Conservation (phyloP, 2,888 invertebrate species). For the Catonia carolina region DNA sequence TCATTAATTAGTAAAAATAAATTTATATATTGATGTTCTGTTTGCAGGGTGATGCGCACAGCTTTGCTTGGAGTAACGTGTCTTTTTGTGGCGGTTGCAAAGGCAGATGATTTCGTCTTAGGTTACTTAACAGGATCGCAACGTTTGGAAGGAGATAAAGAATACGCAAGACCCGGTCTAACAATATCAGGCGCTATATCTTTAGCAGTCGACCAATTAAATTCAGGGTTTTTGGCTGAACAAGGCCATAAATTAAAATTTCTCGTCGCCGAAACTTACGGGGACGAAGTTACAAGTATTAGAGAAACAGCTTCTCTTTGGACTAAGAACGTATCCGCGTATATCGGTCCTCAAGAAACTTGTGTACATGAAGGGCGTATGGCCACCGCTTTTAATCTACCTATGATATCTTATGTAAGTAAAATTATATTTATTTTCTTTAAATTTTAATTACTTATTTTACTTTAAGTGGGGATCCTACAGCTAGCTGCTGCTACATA, state of each 20-base stretch:
- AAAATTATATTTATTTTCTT: no score
- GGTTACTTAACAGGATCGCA: constrained; percentile 83
- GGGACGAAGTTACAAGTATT: constrained; percentile 81
- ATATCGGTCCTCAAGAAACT: constrained; percentile 85
- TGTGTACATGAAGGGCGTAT: constrained; percentile 89
- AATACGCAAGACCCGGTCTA: constrained; percentile 70
- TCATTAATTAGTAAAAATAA: no score
- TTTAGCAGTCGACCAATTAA: constrained; percentile 74
- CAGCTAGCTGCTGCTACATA: no score
- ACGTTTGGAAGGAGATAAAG: constrained; percentile 65
- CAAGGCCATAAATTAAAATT: constrained; percentile 44
- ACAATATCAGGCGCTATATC: constrained; percentile 77
- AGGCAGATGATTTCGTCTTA: constrained; percentile 58
- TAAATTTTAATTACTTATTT: no score
- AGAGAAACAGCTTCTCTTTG: constrained; percentile 76
- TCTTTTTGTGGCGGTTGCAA: no score
- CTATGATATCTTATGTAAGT: constrained; percentile 95
- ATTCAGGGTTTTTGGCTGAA: constrained; percentile 29
- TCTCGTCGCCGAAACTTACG: constrained; percentile 82
- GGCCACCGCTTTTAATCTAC: constrained; percentile 88
- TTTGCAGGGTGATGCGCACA: no score
- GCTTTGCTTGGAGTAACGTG: no score
- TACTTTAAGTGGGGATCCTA: no score
- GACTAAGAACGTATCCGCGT: constrained; percentile 76
- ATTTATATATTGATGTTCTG: no score